These are phyloP conservation scores for Morone chrysops DNA, from an alignment of 2,113 vertebrate genomes.

Conservation along the genomic window DNA sequence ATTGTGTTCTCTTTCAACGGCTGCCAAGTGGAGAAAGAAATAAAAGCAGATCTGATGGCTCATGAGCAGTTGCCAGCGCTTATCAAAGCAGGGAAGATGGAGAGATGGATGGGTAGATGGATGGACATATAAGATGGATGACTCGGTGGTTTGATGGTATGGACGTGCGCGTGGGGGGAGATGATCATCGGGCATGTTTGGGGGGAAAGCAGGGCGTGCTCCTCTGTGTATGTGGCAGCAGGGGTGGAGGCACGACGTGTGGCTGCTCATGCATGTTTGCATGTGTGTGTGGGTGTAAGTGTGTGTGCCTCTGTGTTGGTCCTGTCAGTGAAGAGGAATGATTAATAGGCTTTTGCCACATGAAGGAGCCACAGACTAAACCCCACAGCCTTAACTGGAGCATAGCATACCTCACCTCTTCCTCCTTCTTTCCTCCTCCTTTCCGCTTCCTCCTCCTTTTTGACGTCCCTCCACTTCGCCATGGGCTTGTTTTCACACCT, in stretches of 20 bases:
- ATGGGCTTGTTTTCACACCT: constrained; percentile 80
- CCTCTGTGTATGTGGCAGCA: constrained; percentile 50
- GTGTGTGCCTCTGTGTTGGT: constrained; percentile 32
- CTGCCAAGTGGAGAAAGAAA: constrained; percentile 35
- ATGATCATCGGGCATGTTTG: constrained; percentile 49
- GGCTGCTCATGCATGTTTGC: constrained; percentile 51
- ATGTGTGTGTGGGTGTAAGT: constrained; percentile 22
- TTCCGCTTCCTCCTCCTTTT: constrained; percentile 22
- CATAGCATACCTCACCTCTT: constrained; percentile 50
- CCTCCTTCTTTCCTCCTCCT: constrained; percentile 36
- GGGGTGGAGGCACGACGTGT: constrained; percentile 30
- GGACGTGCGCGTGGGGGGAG: constrained; percentile 38
- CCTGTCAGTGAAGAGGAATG: constrained; percentile 73
- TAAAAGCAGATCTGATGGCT: constrained; percentile 40
- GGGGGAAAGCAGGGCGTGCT: constrained; percentile 57
- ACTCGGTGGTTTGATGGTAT: constrained; percentile 46
- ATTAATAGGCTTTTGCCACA: constrained; percentile 80
- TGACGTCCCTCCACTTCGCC: constrained; percentile 15
- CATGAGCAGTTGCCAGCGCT: constrained; percentile 21
- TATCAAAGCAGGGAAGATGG: constrained; percentile 27
- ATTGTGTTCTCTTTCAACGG: constrained; percentile 28
- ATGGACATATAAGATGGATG: constrained; percentile 44
- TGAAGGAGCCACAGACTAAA: constrained; percentile 64
- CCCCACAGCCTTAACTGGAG: constrained; percentile 57
- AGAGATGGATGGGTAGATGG: constrained; percentile 29